Evolutionary conservation across 2,113 vertebrate genomes (phyloP).

Genomic region (Baryphthengus martii): DNA sequence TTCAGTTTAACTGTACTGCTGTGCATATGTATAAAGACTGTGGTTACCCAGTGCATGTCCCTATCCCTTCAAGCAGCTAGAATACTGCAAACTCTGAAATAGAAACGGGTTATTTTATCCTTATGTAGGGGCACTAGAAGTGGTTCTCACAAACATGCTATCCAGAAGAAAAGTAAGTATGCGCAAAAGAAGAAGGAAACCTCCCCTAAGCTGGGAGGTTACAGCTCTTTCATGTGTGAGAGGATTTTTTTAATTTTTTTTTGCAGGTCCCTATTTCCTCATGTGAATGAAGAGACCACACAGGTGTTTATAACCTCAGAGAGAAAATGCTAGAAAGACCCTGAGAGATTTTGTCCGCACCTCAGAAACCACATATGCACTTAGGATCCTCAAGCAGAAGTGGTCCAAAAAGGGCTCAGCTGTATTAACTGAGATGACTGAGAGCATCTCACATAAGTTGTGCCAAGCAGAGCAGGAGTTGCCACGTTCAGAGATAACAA

Average conservation of each 20-base stretch:
- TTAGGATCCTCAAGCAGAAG: neutral
- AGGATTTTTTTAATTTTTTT: neutral
- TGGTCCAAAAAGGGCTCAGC: neutral
- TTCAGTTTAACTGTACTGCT: neutral
- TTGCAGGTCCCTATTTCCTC: neutral
- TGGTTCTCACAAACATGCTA: neutral
- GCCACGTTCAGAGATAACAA: neutral
- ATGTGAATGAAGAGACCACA: neutral
- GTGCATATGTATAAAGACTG: neutral
- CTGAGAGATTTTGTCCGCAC: neutral
- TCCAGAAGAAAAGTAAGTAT: neutral
- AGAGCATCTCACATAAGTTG: neutral
- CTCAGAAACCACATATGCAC: fast-evolving
- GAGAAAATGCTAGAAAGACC: neutral
- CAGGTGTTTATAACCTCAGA: neutral
- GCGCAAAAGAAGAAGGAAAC: neutral
- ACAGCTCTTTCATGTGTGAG: neutral
- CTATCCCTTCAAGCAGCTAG: neutral
- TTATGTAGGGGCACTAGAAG: neutral
- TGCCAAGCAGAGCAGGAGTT: neutral
- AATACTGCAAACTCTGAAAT: neutral
- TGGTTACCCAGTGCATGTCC: neutral
- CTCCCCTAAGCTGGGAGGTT: neutral
- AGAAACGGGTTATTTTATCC: neutral
- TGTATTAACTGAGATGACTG: neutral